phyloP scores from a whole-genome alignment of 2,113 vertebrate genomes.

The Sclerurus mexicanus region DNA sequence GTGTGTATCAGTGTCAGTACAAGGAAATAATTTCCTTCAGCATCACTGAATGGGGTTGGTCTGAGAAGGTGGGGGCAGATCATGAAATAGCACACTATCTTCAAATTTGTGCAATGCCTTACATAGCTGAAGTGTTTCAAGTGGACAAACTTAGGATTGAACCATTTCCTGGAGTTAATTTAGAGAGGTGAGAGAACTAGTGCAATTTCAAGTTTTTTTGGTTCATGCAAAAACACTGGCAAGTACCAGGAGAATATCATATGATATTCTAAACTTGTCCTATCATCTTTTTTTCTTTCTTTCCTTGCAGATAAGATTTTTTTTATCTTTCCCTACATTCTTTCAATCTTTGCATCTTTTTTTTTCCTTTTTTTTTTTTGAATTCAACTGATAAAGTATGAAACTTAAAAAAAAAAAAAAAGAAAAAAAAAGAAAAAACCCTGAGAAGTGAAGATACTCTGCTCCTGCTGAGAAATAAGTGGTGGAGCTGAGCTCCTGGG shows the following conservation, averaged over 20 bases:
- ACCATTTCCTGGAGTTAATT: background rate
- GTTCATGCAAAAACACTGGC: background rate
- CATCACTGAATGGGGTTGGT: background rate
- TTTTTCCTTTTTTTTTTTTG: background rate
- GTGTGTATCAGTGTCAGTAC: background rate
- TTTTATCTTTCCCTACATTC: background rate
- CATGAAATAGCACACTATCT: background rate
- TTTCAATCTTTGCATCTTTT: slow-evolving; percentile 39
- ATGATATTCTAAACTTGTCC: background rate
- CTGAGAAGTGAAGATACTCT: slow-evolving; percentile 39
- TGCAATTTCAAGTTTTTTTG: background rate
- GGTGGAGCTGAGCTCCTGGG: slow-evolving; percentile 47
- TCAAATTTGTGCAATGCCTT: background rate
- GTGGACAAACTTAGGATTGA: background rate
- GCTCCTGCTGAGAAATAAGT: slow-evolving; percentile 64
- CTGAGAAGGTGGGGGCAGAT: background rate
- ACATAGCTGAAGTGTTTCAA: background rate
- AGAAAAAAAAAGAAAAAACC: background rate
- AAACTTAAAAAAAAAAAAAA: slow-evolving; percentile 33
- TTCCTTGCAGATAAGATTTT: background rate
- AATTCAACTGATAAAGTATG: background rate
- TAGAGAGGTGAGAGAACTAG: background rate
- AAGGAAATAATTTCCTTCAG: background rate
- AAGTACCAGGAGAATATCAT: background rate
- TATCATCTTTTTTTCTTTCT: background rate